Conservation (phyloP, 37 sponge, comb jelly and placozoan genomes). For the Tethya wilhelma region DNA sequence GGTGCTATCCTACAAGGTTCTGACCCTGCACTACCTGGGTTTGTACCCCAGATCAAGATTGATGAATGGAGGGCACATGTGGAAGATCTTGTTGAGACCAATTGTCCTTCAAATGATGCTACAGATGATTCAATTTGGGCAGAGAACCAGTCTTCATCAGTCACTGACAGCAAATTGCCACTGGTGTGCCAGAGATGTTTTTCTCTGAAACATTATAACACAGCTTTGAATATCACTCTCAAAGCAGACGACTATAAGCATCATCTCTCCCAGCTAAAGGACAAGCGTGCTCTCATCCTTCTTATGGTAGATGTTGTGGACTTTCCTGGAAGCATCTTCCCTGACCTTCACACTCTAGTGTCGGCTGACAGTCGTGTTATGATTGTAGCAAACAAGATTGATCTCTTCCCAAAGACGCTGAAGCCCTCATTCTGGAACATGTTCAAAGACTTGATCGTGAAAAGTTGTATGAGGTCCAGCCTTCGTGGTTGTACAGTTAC, state of each 20-base stretch:
- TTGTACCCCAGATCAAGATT: slow-evolving; percentile 28
- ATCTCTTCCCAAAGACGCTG: slow-evolving; percentile 47
- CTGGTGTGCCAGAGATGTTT: slow-evolving; percentile 81
- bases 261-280: slow-evolving; percentile 41
- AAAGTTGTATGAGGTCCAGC: slow-evolving; percentile 22
- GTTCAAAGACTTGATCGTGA: slow-evolving; percentile 18
- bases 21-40: slow-evolving; percentile 41
- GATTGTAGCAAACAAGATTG: slow-evolving; percentile 85
- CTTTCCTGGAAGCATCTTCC: slow-evolving; percentile 83
- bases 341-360: slow-evolving; percentile 48
- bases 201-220: slow-evolving; percentile 79
- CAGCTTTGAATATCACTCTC: slow-evolving; percentile 62
- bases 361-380: slow-evolving; percentile 34
- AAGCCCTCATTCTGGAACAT: slow-evolving; percentile 9
- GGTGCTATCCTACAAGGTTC: slow-evolving; percentile 64
- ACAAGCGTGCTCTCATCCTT: slow-evolving; percentile 69
- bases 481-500: slow-evolving; percentile 35
- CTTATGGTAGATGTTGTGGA: slow-evolving; percentile 80
- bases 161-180: not conserved
- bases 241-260: slow-evolving; percentile 65
- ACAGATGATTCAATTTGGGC: not conserved
- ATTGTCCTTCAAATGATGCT: not conserved
- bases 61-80: not conserved
- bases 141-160: not conserved
- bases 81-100: not conserved